Conservation (phyloP, 2,113 vertebrate genomes). For the Rhabdornis inornatus region DNA sequence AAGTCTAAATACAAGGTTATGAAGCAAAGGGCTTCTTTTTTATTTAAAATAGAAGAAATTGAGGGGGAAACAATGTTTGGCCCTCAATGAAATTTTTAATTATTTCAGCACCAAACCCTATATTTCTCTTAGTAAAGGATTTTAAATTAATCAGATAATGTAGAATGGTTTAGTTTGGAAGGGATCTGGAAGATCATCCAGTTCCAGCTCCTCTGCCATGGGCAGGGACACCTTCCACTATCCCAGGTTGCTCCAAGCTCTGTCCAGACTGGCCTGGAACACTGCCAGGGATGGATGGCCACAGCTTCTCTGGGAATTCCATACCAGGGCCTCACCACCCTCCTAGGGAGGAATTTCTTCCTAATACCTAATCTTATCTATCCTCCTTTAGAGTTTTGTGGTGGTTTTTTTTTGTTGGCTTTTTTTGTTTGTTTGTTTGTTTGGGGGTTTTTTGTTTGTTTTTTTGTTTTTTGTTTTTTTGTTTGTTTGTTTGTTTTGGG, state of each 20-base stretch:
- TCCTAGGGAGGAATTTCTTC: background rate
- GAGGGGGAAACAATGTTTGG: accelerated
- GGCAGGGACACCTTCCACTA: background rate
- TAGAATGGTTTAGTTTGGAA: background rate
- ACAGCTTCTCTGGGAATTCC: background rate
- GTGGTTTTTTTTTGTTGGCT: too few species aligned
- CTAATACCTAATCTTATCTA: background rate
- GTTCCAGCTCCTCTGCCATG: background rate
- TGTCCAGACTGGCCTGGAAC: accelerated
- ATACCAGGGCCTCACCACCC: background rate
- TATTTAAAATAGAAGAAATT: background rate
- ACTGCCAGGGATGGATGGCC: background rate
- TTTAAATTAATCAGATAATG: background rate
- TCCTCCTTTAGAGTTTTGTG: background rate
- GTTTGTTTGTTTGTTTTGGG: too few species aligned
- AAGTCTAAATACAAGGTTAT: background rate
- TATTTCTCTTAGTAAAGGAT: background rate
- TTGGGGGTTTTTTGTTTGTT: background rate
- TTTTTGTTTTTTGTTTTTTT: too few species aligned
- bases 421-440: too few species aligned
- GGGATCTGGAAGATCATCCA: background rate
- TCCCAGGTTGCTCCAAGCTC: background rate
- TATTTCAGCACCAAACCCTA: background rate
- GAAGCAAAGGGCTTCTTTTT: background rate
- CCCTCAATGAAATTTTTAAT: background rate